Percentiles rank a stretch among this genome's conserved stretches.
Conservation (phyloP, 2,113 vertebrate species). For the Limanda limanda region DNA sequence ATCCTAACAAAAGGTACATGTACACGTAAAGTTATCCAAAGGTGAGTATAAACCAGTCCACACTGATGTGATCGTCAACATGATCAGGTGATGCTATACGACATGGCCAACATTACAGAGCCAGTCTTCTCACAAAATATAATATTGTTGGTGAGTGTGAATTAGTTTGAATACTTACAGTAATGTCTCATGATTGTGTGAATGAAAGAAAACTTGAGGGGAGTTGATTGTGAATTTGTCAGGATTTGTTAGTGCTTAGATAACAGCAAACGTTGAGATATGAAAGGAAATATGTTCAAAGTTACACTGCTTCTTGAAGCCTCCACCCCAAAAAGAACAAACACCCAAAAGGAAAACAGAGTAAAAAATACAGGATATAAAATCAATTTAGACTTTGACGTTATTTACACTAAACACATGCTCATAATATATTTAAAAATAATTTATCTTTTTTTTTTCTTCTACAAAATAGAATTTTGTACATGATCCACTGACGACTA, state of each 20-base stretch:
- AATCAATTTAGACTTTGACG: conserved; percentile 81
- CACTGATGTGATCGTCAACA: conserved; percentile 33
- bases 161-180: conserved; percentile 43
- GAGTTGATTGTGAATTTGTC: conserved; percentile 66
- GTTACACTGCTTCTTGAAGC: conserved; percentile 73
- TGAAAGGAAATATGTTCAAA: conserved; percentile 62
- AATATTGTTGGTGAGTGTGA: conserved; percentile 44
- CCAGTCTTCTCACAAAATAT: conserved; percentile 42
- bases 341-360: conserved; percentile 67
- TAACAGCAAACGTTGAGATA: conserved; percentile 57
- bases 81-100: conserved; percentile 23
- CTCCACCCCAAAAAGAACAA: conserved; percentile 75
- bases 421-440: conserved; percentile 85
- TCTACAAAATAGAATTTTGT: conserved; percentile 82
- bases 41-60: conserved; percentile 30
- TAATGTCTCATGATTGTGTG: conserved; percentile 30
- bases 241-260: conserved; percentile 83
- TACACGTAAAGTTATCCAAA: conserved; percentile 50
- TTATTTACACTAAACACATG: conserved; percentile 85
- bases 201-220: conserved; percentile 19
- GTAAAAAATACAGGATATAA: conserved; percentile 82
- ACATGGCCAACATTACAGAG: conserved; percentile 37
- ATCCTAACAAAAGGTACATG: conserved; percentile 70
- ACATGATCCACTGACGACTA: conserved; percentile 75
- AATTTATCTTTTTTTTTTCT: conserved; percentile 80